These are phyloP conservation scores for Etheostoma nigrum DNA, from an alignment of 2,797 vertebrate species.

Conservation along the genomic window DNA sequence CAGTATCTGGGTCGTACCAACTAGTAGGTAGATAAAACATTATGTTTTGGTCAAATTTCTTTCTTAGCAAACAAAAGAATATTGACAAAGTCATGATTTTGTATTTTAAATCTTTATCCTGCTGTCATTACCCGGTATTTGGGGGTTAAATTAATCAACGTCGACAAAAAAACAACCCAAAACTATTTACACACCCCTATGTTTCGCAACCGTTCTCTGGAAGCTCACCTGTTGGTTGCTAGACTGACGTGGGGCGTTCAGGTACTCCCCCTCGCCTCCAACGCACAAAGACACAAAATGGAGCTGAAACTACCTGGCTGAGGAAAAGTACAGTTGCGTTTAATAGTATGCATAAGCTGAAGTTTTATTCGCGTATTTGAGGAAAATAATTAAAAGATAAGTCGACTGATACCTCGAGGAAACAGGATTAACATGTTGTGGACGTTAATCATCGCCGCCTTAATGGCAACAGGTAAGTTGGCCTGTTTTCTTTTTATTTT, in stretches of 20 bases:
- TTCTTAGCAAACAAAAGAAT: accelerated
- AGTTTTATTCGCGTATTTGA: background rate
- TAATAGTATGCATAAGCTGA: background rate
- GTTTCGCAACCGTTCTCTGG: slow-evolving; percentile 29
- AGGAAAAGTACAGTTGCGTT: slow-evolving; percentile 25
- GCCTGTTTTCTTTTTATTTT: slow-evolving; percentile 12
- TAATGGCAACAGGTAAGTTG: slow-evolving; percentile 82
- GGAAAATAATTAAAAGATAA: background rate
- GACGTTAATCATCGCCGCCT: slow-evolving; percentile 66
- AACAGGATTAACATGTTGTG: slow-evolving; percentile 70
- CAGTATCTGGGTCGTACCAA: slow-evolving; percentile 70
- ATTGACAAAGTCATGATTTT: accelerated
- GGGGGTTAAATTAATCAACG: accelerated
- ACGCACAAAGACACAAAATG: slow-evolving; percentile 72
- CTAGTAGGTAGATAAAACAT: background rate
- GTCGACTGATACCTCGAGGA: background rate
- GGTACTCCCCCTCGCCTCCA: slow-evolving; percentile 20
- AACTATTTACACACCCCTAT: background rate
- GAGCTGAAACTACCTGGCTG: slow-evolving; percentile 70
- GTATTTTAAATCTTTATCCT: accelerated
- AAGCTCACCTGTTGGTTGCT: slow-evolving; percentile 62
- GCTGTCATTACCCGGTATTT: accelerated
- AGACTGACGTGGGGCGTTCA: slow-evolving; percentile 36
- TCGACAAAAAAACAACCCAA: background rate
- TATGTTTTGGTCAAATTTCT: background rate